Conservation (phyloP, 2,113 vertebrate species). For the Carassius gibelio region DNA sequence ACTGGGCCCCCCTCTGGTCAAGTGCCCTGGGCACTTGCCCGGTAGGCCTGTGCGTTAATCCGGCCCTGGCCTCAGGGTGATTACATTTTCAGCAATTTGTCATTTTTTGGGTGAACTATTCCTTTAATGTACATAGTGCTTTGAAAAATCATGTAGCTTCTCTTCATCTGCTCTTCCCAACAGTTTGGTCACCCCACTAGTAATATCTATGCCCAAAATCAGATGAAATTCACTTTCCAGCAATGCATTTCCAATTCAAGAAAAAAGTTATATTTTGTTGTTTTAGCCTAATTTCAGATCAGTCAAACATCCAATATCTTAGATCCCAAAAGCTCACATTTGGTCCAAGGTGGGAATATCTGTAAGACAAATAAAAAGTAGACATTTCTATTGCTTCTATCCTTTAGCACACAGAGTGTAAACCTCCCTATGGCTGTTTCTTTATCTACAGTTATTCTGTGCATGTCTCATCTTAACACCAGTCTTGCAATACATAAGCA, state of each 20-base stretch:
- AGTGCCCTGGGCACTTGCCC: too few relatives aligned
- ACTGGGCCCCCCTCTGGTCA: not conserved
- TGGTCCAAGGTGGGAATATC: not conserved
- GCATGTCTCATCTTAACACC: not conserved
- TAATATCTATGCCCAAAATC: not conserved
- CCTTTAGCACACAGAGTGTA: not conserved
- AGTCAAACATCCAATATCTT: not conserved
- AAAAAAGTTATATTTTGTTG: not conserved
- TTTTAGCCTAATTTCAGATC: not conserved
- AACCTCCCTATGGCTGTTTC: not conserved
- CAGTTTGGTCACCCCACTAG: too few relatives aligned
- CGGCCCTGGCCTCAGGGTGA: not conserved
- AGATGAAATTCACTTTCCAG: not conserved
- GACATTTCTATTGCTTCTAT: not conserved
- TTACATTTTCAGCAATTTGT: not conserved
- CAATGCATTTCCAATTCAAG: not conserved
- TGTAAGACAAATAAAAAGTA: not conserved
- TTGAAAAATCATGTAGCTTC: not conserved
- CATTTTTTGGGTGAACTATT: not conserved
- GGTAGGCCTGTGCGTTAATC: not conserved
- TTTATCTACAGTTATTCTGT: not conserved
- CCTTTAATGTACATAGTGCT: too few relatives aligned
- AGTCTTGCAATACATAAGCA: not conserved
- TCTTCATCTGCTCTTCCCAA: not conserved
- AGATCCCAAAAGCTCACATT: not conserved